phyloP scores from a whole-genome alignment of 1,140 invertebrate species.

The Diachasmimorpha longicaudata region DNA sequence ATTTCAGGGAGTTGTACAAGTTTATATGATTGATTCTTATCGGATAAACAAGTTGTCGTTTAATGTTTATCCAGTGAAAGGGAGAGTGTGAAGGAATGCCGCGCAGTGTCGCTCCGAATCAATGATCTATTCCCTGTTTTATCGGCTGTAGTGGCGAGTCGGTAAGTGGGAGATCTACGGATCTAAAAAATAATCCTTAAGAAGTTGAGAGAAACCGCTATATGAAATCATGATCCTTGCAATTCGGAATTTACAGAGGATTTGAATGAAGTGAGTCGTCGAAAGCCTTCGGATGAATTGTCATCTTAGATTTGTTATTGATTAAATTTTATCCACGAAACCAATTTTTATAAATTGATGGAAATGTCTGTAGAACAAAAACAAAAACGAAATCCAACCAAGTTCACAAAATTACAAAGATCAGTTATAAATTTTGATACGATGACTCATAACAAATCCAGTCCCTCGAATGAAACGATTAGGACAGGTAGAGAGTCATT shows the following conservation, averaged over 20 bases:
- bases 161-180: neutral
- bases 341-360: too few relatives aligned
- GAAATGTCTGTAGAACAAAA: too few relatives aligned
- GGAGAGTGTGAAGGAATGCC: neutral
- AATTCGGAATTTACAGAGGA: too few relatives aligned
- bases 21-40: neutral
- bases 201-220: too few relatives aligned
- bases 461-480: slow-evolving; percentile 7
- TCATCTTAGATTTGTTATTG: too few relatives aligned
- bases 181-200: neutral
- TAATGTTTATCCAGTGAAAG: neutral
- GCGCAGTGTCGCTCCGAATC: neutral
- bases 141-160: neutral
- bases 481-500: slow-evolving; percentile 24
- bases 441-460: slow-evolving; percentile 7
- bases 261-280: too few relatives aligned
- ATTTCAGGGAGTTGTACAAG: neutral
- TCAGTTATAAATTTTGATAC: neutral
- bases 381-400: too few relatives aligned
- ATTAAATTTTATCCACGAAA: too few relatives aligned
- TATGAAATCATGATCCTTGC: too few relatives aligned
- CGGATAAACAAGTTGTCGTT: neutral
- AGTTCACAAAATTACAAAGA: too few relatives aligned
- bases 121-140: neutral
- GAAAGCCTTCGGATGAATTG: too few relatives aligned